phyloP scores from a whole-genome alignment of 2,113 vertebrate species.

The Rhineura floridana region DNA sequence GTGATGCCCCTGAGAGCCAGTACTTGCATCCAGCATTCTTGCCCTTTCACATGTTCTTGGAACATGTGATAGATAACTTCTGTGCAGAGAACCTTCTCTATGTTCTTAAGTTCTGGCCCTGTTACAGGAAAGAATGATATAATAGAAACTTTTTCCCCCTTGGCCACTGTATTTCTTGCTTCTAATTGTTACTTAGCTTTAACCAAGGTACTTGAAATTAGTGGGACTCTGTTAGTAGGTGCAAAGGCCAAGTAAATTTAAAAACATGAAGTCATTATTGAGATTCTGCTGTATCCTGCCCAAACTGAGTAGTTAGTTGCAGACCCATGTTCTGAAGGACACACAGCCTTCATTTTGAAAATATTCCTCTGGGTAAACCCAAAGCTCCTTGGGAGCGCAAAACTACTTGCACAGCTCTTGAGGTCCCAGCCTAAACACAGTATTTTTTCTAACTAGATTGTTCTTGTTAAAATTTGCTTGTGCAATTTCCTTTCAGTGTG shows the following conservation, averaged over 20 bases:
- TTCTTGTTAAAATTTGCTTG: not conserved
- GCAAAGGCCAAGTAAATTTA: not conserved
- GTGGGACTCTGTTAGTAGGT: not conserved
- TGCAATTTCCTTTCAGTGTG: not conserved
- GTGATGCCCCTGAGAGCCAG: too few species aligned
- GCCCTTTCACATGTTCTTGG: too few species aligned
- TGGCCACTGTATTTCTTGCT: not conserved
- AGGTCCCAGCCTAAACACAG: not conserved
- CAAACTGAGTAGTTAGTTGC: not conserved
- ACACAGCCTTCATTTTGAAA: too few species aligned
- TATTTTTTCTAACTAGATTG: not conserved
- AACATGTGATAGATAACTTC: too few species aligned
- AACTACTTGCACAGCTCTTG: not conserved
- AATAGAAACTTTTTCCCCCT: not conserved
- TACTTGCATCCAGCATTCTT: too few species aligned
- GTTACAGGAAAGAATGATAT: not conserved
- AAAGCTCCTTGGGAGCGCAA: not conserved
- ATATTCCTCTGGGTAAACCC: not conserved
- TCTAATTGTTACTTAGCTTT: not conserved
- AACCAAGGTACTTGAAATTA: not conserved
- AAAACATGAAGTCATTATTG: not conserved
- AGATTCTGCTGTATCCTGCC: not conserved
- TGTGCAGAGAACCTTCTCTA: too few species aligned
- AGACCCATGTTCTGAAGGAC: not conserved
- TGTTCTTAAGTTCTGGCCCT: not conserved